These are phyloP conservation scores for Eumaeus atala DNA, from an alignment of 1,140 invertebrate species.

Conservation along the genomic window DNA sequence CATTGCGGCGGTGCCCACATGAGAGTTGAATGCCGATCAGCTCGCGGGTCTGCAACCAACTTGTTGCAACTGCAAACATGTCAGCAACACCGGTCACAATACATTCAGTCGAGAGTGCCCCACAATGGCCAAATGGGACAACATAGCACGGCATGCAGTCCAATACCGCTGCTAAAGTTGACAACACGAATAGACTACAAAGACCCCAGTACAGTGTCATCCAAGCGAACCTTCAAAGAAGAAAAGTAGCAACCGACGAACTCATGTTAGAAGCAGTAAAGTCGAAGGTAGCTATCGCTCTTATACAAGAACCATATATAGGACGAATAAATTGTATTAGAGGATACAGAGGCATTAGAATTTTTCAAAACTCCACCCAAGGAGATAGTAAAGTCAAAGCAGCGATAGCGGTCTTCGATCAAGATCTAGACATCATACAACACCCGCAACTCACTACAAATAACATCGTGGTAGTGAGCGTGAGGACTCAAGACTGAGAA, in stretches of 20 bases:
- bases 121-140: constrained; percentile 5
- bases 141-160: not conserved
- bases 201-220: not conserved
- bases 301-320: constrained; percentile 21
- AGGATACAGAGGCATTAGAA: not conserved
- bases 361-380: constrained; percentile 9
- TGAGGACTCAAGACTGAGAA: not conserved
- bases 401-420: constrained; percentile 15
- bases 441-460: constrained; percentile 7
- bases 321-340: constrained; percentile 2
- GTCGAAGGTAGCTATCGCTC: not conserved
- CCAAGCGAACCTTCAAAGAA: constrained; percentile 19
- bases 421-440: not conserved
- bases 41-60: not conserved
- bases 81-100: not conserved
- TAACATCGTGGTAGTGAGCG: constrained; percentile 4
- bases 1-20: constrained; percentile 20
- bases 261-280: constrained; percentile 11
- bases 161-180: not conserved
- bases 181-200: too few species aligned
- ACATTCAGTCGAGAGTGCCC: constrained; percentile 9
- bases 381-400: constrained; percentile 14
- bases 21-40: constrained; percentile 8
- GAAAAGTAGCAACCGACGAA: constrained; percentile 14
- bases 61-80: constrained; percentile 4